Conservation (phyloP, 2,888 invertebrate species). For the Phasia obesa region DNA sequence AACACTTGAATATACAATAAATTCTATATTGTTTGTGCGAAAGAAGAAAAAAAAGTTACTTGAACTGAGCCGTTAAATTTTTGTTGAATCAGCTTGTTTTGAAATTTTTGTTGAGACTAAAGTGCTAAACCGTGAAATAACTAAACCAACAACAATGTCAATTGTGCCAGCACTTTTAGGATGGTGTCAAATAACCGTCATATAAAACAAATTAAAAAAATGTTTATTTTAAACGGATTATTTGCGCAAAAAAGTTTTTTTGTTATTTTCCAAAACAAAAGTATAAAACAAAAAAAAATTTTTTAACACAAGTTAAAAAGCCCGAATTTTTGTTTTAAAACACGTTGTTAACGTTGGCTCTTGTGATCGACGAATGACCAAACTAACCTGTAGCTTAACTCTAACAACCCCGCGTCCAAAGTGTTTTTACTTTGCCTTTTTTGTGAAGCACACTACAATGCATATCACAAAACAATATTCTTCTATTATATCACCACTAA, state of each 20-base stretch:
- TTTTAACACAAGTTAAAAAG: slow-evolving; percentile 30
- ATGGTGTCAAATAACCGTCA: slow-evolving; percentile 67
- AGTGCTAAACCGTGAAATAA: slow-evolving; percentile 60
- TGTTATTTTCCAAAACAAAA: slow-evolving; percentile 38
- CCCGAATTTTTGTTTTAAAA: slow-evolving; percentile 52
- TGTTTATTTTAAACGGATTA: slow-evolving; percentile 36
- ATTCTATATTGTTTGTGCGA: not conserved
- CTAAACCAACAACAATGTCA: slow-evolving; percentile 25
- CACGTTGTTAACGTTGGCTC: slow-evolving; percentile 75
- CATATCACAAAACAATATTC: slow-evolving; percentile 52
- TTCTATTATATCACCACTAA: slow-evolving; percentile 49
- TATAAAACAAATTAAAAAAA: slow-evolving; percentile 43
- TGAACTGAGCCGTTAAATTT: slow-evolving; percentile 58
- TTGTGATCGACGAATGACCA: slow-evolving; percentile 78
- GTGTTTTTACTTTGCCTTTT: slow-evolving; percentile 44
- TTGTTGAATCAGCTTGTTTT: slow-evolving; percentile 65
- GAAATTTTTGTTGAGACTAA: slow-evolving; percentile 49
- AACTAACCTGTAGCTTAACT: slow-evolving; percentile 75
- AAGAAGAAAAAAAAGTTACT: slow-evolving; percentile 38
- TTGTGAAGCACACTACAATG: slow-evolving; percentile 31
- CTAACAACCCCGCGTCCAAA: slow-evolving; percentile 68
- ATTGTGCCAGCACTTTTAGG: slow-evolving; percentile 48
- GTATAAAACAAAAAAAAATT: slow-evolving; percentile 26
- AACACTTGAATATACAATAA: slow-evolving; percentile 56
- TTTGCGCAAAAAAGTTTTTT: slow-evolving; percentile 58